phyloP scores from a whole-genome alignment of 2,888 invertebrate genomes.

The Xestia rhomboidea region DNA sequence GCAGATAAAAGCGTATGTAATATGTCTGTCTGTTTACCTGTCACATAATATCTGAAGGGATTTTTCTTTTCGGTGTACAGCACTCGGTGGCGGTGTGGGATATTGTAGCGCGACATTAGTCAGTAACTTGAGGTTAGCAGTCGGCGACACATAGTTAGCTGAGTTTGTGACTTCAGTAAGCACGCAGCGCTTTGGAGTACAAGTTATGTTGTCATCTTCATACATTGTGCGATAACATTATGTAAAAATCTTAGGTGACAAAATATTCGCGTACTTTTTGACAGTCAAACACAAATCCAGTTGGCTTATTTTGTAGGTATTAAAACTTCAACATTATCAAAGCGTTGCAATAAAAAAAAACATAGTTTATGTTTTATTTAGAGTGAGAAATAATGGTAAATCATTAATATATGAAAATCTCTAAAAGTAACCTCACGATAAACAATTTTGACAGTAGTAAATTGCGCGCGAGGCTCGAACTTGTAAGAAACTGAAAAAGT shows the following conservation, averaged over 20 bases:
- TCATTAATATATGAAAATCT: constrained; percentile 49
- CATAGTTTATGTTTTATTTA: constrained; percentile 33
- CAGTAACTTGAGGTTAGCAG: constrained; percentile 92
- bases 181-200: constrained; percentile 89
- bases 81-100: constrained; percentile 88
- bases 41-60: constrained; percentile 91
- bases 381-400: constrained; percentile 41
- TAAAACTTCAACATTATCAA: constrained; percentile 51
- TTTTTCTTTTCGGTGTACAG: constrained; percentile 90
- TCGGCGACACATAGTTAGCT: constrained; percentile 91
- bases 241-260: constrained; percentile 82
- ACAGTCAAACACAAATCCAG: constrained; percentile 82
- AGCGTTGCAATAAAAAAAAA: constrained; percentile 37
- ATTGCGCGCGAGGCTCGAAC: constrained; percentile 85
- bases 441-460: constrained; percentile 86
- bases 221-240: constrained; percentile 89
- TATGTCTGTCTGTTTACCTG: constrained; percentile 81
- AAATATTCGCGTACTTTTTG: constrained; percentile 88
- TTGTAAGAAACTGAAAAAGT: constrained; percentile 47
- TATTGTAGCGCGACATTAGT: constrained; percentile 92
- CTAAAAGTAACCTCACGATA: constrained; percentile 84
- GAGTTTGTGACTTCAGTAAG: constrained; percentile 90
- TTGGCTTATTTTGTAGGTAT: constrained; percentile 76
- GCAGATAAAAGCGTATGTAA: constrained; percentile 4
- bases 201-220: constrained; percentile 89